These are phyloP conservation scores for Drosophila formosana DNA, from an alignment of 2,888 invertebrate genomes.

Conservation along the genomic window DNA sequence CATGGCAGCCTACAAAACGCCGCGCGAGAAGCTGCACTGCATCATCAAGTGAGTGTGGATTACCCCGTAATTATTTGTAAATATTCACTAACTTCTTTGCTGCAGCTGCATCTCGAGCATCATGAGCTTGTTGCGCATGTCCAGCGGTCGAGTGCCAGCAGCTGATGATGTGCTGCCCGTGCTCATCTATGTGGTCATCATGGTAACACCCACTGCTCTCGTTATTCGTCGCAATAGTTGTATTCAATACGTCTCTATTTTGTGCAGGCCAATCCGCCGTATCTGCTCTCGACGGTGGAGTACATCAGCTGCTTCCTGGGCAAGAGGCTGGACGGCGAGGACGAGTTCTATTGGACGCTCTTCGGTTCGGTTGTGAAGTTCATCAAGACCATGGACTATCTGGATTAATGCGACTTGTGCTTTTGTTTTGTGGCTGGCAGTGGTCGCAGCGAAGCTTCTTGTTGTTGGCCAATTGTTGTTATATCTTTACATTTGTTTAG, in stretches of 20 bases:
- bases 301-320: conserved; percentile 97
- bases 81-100: too few relatives aligned
- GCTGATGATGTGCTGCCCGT: conserved; percentile 99
- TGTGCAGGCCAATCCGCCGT: conserved; percentile 95
- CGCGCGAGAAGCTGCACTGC: conserved; percentile 90
- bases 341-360: conserved; percentile 99
- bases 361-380: conserved; percentile 98
- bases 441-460: neutral
- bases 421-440: conserved; percentile 8
- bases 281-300: conserved; percentile 97
- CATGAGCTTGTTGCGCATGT: conserved; percentile 95
- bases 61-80: too few relatives aligned
- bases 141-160: conserved; percentile 92
- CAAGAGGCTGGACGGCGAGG: conserved; percentile 93
- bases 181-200: conserved; percentile 97
- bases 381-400: conserved; percentile 95
- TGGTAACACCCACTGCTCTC: conserved; percentile 86
- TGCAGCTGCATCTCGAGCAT: conserved; percentile 94
- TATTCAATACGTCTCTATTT: neutral
- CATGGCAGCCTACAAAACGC: conserved; percentile 96
- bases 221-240: too few relatives aligned
- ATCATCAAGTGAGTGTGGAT: conserved; percentile 82
- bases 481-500: conserved; percentile 36
- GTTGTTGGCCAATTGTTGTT: conserved; percentile 4
- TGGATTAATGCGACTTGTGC: conserved; percentile 49